Percentiles rank a stretch among this genome's conserved stretches.
These are phyloP conservation scores for Lindbergichthys nudifrons DNA, from an alignment of 2,797 vertebrate species.

Conservation along the genomic window DNA sequence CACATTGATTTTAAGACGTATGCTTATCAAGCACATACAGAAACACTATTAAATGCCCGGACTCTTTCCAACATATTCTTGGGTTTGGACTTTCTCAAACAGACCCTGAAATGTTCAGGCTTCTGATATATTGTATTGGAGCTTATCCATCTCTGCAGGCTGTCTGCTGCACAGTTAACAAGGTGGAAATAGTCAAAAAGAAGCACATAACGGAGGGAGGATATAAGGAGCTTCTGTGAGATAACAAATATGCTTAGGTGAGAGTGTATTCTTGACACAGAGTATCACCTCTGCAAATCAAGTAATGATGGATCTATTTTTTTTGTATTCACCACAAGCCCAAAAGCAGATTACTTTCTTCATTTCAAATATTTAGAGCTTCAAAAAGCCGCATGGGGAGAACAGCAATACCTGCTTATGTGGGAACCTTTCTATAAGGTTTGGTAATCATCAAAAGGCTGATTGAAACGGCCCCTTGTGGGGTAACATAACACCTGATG, in stretches of 20 bases:
- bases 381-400: constrained; percentile 29
- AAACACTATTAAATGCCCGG: constrained; percentile 64
- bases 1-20: constrained; percentile 70
- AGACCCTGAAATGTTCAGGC: constrained; percentile 51
- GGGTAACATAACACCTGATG: constrained; percentile 36
- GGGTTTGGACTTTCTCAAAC: constrained; percentile 50
- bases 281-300: constrained; percentile 55
- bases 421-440: constrained; percentile 39
- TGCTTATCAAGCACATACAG: constrained; percentile 73
- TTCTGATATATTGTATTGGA: constrained; percentile 63
- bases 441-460: constrained; percentile 47
- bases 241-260: constrained; percentile 59
- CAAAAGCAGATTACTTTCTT: constrained; percentile 49
- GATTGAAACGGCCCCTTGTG: constrained; percentile 48
- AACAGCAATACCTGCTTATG: constrained; percentile 29
- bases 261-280: constrained; percentile 32
- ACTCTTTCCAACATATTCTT: constrained; percentile 49
- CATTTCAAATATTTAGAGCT: constrained; percentile 48
- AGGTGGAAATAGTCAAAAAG: constrained; percentile 61
- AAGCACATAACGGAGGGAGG: constrained; percentile 44
- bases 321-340: constrained; percentile 22
- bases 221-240: constrained; percentile 53
- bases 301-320: constrained; percentile 37
- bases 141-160: constrained; percentile 69
- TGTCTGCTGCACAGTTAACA: constrained; percentile 61